Percentiles rank a stretch among this genome's conserved stretches.
Evolutionary conservation across 2,888 invertebrate species (phyloP).

Genomic region (Nycteola revayana): DNA sequence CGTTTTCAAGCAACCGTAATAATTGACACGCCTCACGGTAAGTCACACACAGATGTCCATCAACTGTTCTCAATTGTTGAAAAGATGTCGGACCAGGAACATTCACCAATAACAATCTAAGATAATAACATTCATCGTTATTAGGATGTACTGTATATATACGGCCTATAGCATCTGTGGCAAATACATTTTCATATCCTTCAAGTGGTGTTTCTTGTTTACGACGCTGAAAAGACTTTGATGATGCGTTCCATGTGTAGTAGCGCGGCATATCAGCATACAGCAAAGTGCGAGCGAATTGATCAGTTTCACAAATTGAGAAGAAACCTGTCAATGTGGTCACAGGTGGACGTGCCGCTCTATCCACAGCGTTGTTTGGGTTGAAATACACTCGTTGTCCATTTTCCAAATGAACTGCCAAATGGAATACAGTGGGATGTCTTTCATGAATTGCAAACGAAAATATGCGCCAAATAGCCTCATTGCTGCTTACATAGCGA

Average conservation of each 20-base stretch:
- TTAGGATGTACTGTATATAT: constrained; percentile 6
- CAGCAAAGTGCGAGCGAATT: constrained; percentile 21
- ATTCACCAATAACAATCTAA: constrained; percentile 17
- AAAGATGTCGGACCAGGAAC: constrained; percentile 23
- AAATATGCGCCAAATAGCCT: constrained; percentile 31
- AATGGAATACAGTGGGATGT: constrained; percentile 10
- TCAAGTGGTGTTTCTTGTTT: constrained; percentile 4
- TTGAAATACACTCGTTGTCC: constrained; percentile 11
- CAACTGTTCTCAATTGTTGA: constrained; percentile 18
- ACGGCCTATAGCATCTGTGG: constrained; percentile 14
- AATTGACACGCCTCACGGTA: constrained; percentile 19
- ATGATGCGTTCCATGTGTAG: constrained; percentile 2
- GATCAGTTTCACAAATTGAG: constrained; percentile 21
- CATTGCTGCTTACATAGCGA: constrained; percentile 30
- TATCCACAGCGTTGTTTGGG: constrained; percentile 2
- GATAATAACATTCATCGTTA: constrained; percentile 5
- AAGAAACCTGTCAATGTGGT: constrained; percentile 27
- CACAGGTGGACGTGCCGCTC: constrained; percentile 8
- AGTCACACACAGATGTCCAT: constrained; percentile 20
- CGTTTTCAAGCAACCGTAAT: constrained; percentile 16
- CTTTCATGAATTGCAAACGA: constrained; percentile 25
- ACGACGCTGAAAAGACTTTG: background rate
- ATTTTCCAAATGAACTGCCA: constrained; percentile 13
- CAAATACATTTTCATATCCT: constrained; percentile 11
- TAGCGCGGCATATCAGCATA: constrained; percentile 13